Evolutionary conservation across 1,140 invertebrate species (phyloP).

Genomic region (Drosophila murphyi): DNA sequence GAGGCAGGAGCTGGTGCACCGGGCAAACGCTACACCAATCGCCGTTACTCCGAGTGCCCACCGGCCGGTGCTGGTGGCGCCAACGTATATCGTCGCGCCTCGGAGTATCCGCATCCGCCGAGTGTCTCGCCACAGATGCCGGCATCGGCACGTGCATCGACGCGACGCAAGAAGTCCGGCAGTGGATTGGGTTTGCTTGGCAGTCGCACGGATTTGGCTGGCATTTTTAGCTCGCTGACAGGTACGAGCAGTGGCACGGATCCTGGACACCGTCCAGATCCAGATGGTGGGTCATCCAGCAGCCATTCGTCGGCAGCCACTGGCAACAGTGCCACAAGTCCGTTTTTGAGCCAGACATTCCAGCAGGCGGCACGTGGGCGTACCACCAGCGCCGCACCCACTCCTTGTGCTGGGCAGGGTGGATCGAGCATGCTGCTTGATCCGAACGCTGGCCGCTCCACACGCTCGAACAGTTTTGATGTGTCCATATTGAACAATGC

Average conservation of each 20-base stretch:
- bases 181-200: slow-evolving; percentile 88
- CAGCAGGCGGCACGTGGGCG: slow-evolving; percentile 69
- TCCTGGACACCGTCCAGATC: slow-evolving; percentile 89
- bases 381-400: slow-evolving; percentile 76
- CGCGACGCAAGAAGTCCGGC: slow-evolving; percentile 83
- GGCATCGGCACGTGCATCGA: slow-evolving; percentile 59
- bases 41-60: slow-evolving; percentile 90
- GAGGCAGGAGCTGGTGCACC: slow-evolving; percentile 86
- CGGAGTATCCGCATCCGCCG: slow-evolving; percentile 87
- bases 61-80: slow-evolving; percentile 80
- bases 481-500: slow-evolving; percentile 88
- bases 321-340: slow-evolving; percentile 43
- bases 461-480: slow-evolving; percentile 92
- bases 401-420: slow-evolving; percentile 58
- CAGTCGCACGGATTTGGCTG: slow-evolving; percentile 88
- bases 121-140: slow-evolving; percentile 84
- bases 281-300: slow-evolving; percentile 66
- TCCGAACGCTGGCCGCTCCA: slow-evolving; percentile 85
- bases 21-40: slow-evolving; percentile 86
- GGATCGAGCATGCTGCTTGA: slow-evolving; percentile 56
- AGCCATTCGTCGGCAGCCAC: slow-evolving; percentile 54
- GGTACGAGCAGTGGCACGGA: slow-evolving; percentile 87
- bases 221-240: slow-evolving; percentile 91
- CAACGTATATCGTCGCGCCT: slow-evolving; percentile 87
- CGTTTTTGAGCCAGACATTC: slow-evolving; percentile 59